A percentile compares a stretch with the other conserved stretches of the same genome.
Conservation (phyloP, 2,888 invertebrate genomes). For the Strigamia crassipes region DNA sequence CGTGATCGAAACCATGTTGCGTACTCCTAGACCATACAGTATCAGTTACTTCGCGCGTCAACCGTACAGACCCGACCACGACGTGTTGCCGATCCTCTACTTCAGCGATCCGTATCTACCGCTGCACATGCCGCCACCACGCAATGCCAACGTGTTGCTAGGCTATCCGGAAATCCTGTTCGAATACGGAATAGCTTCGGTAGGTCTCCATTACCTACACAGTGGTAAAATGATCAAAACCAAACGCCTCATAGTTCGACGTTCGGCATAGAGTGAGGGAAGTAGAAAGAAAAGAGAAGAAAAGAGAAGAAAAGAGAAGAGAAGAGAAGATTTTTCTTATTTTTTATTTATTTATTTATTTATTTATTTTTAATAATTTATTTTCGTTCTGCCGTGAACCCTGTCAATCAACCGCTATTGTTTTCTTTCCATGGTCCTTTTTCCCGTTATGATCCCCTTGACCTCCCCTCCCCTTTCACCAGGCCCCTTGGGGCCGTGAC, state of each 20-base stretch:
- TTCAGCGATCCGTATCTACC: conserved; percentile 14
- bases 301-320: too few species aligned
- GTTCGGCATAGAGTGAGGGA: not conserved
- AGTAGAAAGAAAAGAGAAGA: too few species aligned
- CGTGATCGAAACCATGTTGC: not conserved
- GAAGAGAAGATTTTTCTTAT: not conserved
- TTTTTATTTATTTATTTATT: not conserved
- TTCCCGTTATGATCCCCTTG: not conserved
- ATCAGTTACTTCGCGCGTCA: not conserved
- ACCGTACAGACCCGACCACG: not conserved
- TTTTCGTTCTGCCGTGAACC: too few species aligned
- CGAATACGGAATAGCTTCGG: not conserved
- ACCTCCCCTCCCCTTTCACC: conserved; percentile 22
- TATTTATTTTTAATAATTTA: not conserved
- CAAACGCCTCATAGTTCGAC: conserved; percentile 12
- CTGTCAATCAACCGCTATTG: not conserved
- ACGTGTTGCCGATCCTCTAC: not conserved
- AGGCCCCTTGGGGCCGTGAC: not conserved
- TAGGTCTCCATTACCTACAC: not conserved
- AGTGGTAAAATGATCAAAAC: not conserved
- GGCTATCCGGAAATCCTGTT: not conserved
- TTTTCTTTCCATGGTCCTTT: not conserved
- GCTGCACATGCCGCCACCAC: not conserved
- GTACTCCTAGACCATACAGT: not conserved
- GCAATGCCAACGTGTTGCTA: not conserved